Evolutionary conservation across 2,113 vertebrate species (phyloP).

Genomic region (Tachycineta bicolor): DNA sequence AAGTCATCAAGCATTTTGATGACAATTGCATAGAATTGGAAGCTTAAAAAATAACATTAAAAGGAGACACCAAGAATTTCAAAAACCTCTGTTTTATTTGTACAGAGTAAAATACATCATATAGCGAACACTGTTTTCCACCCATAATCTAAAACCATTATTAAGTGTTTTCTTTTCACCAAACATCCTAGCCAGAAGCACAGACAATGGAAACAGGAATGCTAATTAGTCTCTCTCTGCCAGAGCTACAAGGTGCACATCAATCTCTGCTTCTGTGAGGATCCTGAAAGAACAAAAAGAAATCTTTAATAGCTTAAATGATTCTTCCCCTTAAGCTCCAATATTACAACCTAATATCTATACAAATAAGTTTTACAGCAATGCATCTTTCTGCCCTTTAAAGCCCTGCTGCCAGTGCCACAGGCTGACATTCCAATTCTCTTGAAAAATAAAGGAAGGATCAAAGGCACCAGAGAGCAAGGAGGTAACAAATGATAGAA

Average conservation of each 20-base stretch:
- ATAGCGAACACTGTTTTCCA: conserved; percentile 58
- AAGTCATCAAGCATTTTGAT: background rate
- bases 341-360: background rate
- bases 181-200: conserved; percentile 56
- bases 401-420: background rate
- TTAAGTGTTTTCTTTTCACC: conserved; percentile 56
- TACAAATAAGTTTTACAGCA: background rate
- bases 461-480: background rate
- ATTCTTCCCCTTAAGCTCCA: background rate
- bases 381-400: background rate
- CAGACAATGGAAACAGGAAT: conserved; percentile 36
- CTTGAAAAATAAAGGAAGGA: conserved; percentile 4
- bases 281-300: conserved; percentile 80
- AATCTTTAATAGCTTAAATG: background rate
- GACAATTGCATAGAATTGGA: background rate
- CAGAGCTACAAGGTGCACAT: conserved; percentile 90
- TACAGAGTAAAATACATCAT: conserved; percentile 76
- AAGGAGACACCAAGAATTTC: conserved; percentile 57
- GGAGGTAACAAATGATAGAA: background rate
- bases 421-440: background rate
- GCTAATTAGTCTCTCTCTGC: conserved; percentile 90
- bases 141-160: conserved; percentile 61
- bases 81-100: conserved; percentile 83
- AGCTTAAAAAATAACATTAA: background rate
- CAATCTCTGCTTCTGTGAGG: conserved; percentile 91